Conservation (phyloP, 2,113 vertebrate genomes). For the Cromileptes altivelis region DNA sequence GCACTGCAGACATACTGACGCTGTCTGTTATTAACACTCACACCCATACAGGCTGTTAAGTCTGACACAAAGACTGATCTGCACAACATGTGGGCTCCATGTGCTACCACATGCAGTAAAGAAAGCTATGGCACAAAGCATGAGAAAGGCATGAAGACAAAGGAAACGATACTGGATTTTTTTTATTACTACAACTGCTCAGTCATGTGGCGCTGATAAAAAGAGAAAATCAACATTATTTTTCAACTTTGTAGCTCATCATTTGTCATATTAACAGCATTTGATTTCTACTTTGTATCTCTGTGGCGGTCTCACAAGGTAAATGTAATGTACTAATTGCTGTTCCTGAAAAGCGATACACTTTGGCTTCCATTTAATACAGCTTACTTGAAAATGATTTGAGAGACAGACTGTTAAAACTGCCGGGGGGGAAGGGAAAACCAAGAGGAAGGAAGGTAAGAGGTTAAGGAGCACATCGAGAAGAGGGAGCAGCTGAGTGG, state of each 20-base stretch:
- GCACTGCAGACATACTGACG: constrained; percentile 25
- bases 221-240: not conserved
- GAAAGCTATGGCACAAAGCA: constrained; percentile 9
- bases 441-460: constrained; percentile 67
- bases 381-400: constrained; percentile 25
- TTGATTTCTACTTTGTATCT: no score
- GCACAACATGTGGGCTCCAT: constrained; percentile 72
- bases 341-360: not conserved
- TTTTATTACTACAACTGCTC: not conserved
- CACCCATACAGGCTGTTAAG: not conserved
- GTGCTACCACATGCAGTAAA: constrained; percentile 44
- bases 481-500: constrained; percentile 61
- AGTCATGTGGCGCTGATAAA: not conserved
- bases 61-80: constrained; percentile 61
- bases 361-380: not conserved
- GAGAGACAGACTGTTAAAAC: constrained; percentile 37
- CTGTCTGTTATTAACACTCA: not conserved
- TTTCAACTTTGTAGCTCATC: not conserved
- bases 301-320: not conserved
- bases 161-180: not conserved
- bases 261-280: not conserved
- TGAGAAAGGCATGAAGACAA: constrained; percentile 8
- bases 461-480: constrained; percentile 58
- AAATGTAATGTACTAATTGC: not conserved
- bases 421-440: constrained; percentile 24